A percentile compares a stretch with the other conserved stretches of the same genome.
Evolutionary conservation across 2,797 vertebrate genomes (phyloP).

Genomic region (Diplodus puntazzo): DNA sequence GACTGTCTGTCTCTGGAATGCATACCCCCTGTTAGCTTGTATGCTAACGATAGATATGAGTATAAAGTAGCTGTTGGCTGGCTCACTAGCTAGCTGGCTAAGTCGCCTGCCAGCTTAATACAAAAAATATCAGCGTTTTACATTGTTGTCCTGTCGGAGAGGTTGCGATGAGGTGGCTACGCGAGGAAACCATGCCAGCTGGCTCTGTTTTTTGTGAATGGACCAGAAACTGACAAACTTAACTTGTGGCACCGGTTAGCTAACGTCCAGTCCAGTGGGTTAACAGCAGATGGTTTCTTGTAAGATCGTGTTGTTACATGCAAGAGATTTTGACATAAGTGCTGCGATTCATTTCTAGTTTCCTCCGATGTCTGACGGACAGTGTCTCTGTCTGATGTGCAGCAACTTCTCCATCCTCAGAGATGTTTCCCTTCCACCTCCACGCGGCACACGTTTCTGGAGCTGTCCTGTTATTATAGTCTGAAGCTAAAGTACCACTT

Average conservation of each 20-base stretch:
- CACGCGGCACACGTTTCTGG: constrained; percentile 4
- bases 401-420: constrained; percentile 16
- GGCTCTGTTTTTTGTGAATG: constrained; percentile 30
- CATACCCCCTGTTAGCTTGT: constrained; percentile 70
- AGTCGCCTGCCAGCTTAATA: constrained; percentile 21
- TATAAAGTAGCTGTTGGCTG: constrained; percentile 53
- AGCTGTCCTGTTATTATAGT: constrained; percentile 15
- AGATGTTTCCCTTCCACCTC: background rate
- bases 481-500: background rate
- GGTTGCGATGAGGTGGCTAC: constrained; percentile 20
- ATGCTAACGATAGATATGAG: constrained; percentile 76
- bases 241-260: constrained; percentile 41
- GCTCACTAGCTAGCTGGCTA: constrained; percentile 53
- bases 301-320: background rate
- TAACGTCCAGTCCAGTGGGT: background rate
- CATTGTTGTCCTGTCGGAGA: constrained; percentile 21
- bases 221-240: constrained; percentile 54
- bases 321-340: background rate
- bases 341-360: background rate
- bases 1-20: constrained; percentile 58
- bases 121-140: constrained; percentile 1
- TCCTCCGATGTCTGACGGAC: background rate
- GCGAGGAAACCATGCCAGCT: constrained; percentile 22
- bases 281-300: background rate
- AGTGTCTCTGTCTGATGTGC: background rate